Percentiles rank a stretch among this genome's conserved stretches.
These are phyloP conservation scores for Caradrina clavipalpis DNA, from an alignment of 2,888 invertebrate genomes.

Conservation along the genomic window DNA sequence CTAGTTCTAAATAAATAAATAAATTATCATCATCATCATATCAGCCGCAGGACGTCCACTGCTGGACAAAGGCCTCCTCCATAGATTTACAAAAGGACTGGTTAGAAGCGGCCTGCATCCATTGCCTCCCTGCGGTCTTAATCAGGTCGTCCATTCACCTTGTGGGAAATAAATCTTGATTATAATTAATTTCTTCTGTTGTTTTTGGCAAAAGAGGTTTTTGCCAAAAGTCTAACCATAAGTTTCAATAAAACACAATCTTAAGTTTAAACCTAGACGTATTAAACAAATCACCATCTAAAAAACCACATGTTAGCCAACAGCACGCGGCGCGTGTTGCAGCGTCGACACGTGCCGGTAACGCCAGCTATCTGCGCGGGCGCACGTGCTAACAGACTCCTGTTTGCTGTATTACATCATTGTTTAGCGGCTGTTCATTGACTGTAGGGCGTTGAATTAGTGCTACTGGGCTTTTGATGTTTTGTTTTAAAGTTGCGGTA, in stretches of 20 bases:
- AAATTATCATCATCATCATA: no score
- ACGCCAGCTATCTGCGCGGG: slow-evolving; percentile 20
- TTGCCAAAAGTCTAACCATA: background rate
- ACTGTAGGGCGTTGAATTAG: background rate
- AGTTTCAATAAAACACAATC: background rate
- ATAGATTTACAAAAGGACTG: no score
- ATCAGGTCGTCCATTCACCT: no score
- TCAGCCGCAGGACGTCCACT: no score
- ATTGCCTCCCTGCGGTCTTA: no score
- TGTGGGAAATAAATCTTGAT: no score
- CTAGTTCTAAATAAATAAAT: no score
- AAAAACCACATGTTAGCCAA: slow-evolving; percentile 21
- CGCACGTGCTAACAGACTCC: slow-evolving; percentile 32
- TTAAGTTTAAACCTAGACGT: background rate
- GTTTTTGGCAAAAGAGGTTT: no score
- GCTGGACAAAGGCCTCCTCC: no score
- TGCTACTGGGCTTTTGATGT: background rate
- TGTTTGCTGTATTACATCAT: slow-evolving; percentile 24
- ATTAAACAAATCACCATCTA: background rate
- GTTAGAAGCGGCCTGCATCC: no score
- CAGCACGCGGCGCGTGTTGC: background rate
- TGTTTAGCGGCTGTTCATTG: background rate
- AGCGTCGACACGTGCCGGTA: slow-evolving; percentile 24
- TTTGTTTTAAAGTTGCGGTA: no score
- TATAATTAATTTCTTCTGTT: no score